phyloP scores from a whole-genome alignment of 1,140 invertebrate species.

The Drosophila arawakana region DNA sequence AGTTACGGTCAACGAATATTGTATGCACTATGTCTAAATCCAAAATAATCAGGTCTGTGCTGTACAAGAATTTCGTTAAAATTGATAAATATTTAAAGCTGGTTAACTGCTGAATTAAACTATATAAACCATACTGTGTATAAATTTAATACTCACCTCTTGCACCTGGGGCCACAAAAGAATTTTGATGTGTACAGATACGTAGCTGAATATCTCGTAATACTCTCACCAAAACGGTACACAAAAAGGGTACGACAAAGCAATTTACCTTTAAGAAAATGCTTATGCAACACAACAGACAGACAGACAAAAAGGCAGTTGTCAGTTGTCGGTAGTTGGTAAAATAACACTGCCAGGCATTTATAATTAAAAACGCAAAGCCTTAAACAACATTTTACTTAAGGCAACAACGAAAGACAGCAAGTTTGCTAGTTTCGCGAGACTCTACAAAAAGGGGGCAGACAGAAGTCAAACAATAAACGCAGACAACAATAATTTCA shows the following conservation, averaged over 20 bases:
- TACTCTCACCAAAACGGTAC: too few relatives aligned
- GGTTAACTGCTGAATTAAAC: too few relatives aligned
- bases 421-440: constrained; percentile 28
- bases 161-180: too few relatives aligned
- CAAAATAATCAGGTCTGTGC: too few relatives aligned
- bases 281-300: constrained; percentile 25
- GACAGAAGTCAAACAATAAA: constrained; percentile 81
- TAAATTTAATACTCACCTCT: too few relatives aligned
- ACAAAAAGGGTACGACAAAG: constrained; percentile 1
- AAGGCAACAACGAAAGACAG: constrained; percentile 27
- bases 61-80: too few relatives aligned
- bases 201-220: too few relatives aligned
- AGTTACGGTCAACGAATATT: not conserved
- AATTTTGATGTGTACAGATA: too few relatives aligned
- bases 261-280: constrained; percentile 48
- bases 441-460: constrained; percentile 26
- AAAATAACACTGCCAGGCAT: constrained; percentile 60
- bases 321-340: constrained; percentile 13
- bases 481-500: constrained; percentile 76
- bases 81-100: too few relatives aligned
- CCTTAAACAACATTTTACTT: constrained; percentile 69
- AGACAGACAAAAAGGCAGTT: constrained; percentile 46
- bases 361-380: constrained; percentile 79
- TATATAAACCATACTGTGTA: too few relatives aligned
- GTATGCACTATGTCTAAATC: not conserved